phyloP scores from a whole-genome alignment of 1,140 invertebrate genomes.

The Rhopalosiphum maidis region DNA sequence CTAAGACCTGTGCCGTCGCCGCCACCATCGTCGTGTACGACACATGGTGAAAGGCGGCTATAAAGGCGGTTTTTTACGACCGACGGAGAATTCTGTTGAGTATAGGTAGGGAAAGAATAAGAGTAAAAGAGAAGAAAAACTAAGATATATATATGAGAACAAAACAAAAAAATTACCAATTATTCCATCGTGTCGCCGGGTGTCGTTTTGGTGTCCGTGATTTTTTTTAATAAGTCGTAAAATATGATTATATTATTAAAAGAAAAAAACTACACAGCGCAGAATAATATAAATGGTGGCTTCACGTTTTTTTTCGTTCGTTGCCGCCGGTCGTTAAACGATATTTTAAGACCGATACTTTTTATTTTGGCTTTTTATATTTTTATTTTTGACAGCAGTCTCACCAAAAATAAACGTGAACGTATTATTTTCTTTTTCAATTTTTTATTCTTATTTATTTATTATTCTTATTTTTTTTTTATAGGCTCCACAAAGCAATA shows the following conservation, averaged over 20 bases:
- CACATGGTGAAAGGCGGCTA: slow-evolving; percentile 32
- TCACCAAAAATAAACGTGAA: slow-evolving; percentile 36
- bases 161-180: slow-evolving; percentile 43
- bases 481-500: slow-evolving; percentile 41
- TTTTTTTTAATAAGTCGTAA: slow-evolving; percentile 56
- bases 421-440: slow-evolving; percentile 19
- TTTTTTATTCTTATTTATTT: slow-evolving; percentile 27
- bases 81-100: neutral
- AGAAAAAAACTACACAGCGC: slow-evolving; percentile 23
- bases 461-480: neutral
- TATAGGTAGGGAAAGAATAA: neutral
- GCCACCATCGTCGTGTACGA: neutral
- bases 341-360: slow-evolving; percentile 48
- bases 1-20: slow-evolving; percentile 24
- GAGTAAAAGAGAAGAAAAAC: neutral
- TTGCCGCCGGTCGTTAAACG: slow-evolving; percentile 48
- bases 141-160: neutral
- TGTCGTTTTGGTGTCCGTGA: slow-evolving; percentile 52
- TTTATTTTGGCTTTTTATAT: slow-evolving; percentile 20
- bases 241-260: slow-evolving; percentile 52
- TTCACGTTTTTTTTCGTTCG: neutral
- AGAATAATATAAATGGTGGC: slow-evolving; percentile 31
- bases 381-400: slow-evolving; percentile 52
- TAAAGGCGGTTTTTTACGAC: slow-evolving; percentile 31
- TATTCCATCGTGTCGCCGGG: slow-evolving; percentile 22